Evolutionary conservation across 35 echinoderm and acorn worm species (phyloP).

Genomic region (Patiria miniata): DNA sequence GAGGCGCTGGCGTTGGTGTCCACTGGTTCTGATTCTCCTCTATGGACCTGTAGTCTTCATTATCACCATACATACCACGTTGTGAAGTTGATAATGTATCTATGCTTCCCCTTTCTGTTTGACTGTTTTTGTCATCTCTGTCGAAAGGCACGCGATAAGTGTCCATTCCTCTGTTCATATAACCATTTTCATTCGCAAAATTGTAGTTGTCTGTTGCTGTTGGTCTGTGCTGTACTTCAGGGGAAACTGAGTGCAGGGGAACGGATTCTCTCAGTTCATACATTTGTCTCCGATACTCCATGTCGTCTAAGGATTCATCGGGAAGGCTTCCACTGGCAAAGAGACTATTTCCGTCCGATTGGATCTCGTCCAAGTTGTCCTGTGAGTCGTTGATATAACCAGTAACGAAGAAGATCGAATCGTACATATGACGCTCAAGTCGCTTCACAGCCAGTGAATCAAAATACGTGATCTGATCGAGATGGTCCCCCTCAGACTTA

Average conservation of each 20-base stretch:
- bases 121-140: background rate
- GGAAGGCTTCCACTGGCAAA: background rate
- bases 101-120: too few relatives aligned
- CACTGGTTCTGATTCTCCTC: background rate
- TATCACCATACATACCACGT: too few relatives aligned
- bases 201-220: background rate
- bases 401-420: constrained; percentile 35
- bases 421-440: constrained; percentile 24
- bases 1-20: background rate
- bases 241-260: background rate
- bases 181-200: background rate
- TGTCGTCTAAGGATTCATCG: background rate
- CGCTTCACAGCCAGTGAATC: constrained; percentile 34
- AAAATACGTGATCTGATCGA: background rate
- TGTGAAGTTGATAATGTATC: too few relatives aligned
- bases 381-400: background rate
- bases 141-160: background rate
- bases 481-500: constrained; percentile 6
- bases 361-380: background rate
- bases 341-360: background rate
- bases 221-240: background rate
- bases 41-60: too few relatives aligned
- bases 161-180: background rate
- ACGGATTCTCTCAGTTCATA: background rate
- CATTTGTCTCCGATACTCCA: background rate